Evolutionary conservation across 35 echinoderm and acorn worm genomes (phyloP).

Genomic region (Ophioderma brevispina): DNA sequence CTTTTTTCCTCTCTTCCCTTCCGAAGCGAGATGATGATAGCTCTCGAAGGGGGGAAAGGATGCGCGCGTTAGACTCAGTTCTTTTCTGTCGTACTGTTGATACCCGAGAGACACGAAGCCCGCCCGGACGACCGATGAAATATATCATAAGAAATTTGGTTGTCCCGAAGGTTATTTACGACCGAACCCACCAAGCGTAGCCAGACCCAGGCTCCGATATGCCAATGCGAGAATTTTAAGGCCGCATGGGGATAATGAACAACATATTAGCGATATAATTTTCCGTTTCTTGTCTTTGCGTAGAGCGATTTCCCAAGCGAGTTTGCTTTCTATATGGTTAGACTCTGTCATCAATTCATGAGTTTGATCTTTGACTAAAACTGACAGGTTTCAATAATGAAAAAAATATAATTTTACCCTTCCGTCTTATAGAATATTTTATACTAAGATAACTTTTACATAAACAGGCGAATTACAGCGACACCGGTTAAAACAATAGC

Average conservation of each 20-base stretch:
- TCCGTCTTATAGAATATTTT: neutral
- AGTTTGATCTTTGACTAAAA: conserved; percentile 10
- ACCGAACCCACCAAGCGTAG: neutral
- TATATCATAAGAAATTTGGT: neutral
- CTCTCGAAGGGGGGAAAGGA: neutral
- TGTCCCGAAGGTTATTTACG: neutral
- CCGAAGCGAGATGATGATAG: neutral
- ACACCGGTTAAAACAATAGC: no score
- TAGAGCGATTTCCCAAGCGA: neutral
- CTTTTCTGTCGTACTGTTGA: neutral
- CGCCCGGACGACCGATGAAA: neutral
- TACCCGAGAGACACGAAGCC: neutral
- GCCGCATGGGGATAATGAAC: conserved; percentile 2
- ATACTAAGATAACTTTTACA: neutral
- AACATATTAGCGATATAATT: conserved; percentile 15
- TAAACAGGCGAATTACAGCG: no score
- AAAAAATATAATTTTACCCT: neutral
- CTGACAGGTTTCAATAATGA: neutral
- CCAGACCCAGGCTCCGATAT: neutral
- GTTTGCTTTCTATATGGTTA: neutral
- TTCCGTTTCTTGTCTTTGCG: neutral
- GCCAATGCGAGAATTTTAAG: neutral
- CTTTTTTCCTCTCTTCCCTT: neutral
- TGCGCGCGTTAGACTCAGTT: neutral
- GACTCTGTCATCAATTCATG: neutral